Evolutionary conservation across 37 sponge, comb jelly and placozoan genomes (phyloP), one percentile per base, ranked within the genome.

Genomic region (Aphrocallistes beatrix): DNA sequence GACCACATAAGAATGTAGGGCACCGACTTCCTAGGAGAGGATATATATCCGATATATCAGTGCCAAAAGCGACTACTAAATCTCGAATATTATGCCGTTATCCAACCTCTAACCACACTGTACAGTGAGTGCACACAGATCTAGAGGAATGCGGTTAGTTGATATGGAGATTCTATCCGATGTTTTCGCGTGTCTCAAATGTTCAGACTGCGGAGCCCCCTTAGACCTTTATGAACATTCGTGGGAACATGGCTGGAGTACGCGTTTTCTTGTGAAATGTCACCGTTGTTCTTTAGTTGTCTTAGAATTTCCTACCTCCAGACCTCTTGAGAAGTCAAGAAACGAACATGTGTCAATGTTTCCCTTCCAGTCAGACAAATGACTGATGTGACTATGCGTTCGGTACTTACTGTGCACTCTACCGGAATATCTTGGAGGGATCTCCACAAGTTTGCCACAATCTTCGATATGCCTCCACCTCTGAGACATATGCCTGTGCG

Each of bases 371-470:
- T 6, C 25, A 19, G 34, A 28, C 28, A 1, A 60, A 21, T 60
- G 32, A 60, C 10, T 13, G 17, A 60, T 25, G 75, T 60, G 3
- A 60, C 75, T 21, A 60, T 60, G 75, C 8, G 75, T 25, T 60
- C 75, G 10, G 34, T 60, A 13, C 21, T 60, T 13, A 30, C 75
- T 13, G 75, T 60, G 3, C 75, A 60, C n/a, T 60, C 28, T 60
- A 25, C 75, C 21, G 75, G 75, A 60, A 8, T 60, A 3, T 60
- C 75, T 19, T 60, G 75, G 75, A 19, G 75, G 8, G 75, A 60
- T 60, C 75, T 60, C n/a, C 75, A 21, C 75, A 60, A 60, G n/a
- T 60, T 60, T 28, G 75, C 75, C 75, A 60, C 75, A 6, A 28
- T 60, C 34, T 60, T 60, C 21, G 75, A 60, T 30, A 60, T 60